phyloP scores from a whole-genome alignment of 2,888 invertebrate species.

The Dryobota labecula region DNA sequence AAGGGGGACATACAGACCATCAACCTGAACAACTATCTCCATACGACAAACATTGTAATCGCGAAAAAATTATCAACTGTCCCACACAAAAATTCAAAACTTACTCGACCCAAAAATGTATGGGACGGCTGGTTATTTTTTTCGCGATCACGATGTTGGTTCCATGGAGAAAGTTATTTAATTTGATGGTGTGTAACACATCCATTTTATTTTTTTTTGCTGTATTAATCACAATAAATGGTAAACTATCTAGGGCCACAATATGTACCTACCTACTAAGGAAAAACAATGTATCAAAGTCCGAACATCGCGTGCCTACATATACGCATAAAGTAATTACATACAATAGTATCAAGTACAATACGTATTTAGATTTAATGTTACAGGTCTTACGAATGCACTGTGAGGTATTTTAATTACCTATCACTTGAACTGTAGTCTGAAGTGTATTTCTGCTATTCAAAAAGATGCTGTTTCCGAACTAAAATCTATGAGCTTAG shows the following conservation, averaged over 20 bases:
- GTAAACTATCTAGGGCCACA: not conserved
- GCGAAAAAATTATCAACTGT: too few species aligned
- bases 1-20: too few species aligned
- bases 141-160: too few species aligned
- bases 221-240: too few species aligned
- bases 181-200: too few species aligned
- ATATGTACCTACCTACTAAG: not conserved
- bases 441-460: not conserved
- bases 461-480: not conserved
- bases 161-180: too few species aligned
- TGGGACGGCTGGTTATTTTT: too few species aligned
- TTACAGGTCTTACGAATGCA: not conserved
- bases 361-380: conserved; percentile 2
- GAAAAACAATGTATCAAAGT: not conserved
- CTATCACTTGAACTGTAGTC: not conserved
- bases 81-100: too few species aligned
- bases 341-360: not conserved
- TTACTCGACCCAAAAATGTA: too few species aligned
- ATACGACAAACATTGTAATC: too few species aligned
- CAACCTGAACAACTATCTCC: too few species aligned
- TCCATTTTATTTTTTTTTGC: too few species aligned
- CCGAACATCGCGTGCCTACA: not conserved
- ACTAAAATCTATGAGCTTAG: not conserved
- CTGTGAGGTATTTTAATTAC: not conserved
- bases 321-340: not conserved